These are phyloP conservation scores for Cyrtonyx montezumae DNA, from an alignment of 2,113 vertebrate genomes.

Conservation along the genomic window DNA sequence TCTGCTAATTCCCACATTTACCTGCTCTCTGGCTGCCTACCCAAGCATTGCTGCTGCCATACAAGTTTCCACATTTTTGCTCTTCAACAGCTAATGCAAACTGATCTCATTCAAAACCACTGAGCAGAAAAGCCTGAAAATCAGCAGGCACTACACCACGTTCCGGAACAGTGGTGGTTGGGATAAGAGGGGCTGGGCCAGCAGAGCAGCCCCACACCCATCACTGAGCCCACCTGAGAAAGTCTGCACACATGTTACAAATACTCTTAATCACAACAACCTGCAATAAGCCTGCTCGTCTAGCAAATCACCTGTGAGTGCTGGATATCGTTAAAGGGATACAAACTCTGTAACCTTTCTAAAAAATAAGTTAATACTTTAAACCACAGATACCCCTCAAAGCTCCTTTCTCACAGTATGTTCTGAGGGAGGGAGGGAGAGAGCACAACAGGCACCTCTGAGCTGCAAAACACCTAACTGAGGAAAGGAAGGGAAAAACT, in stretches of 20 bases:
- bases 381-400: neutral
- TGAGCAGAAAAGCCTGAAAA: neutral
- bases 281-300: neutral
- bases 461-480: rapidly evolving
- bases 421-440: neutral
- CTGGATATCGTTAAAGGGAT: neutral
- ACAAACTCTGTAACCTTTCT: neutral
- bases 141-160: neutral
- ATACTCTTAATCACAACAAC: neutral
- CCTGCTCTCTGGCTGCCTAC: neutral
- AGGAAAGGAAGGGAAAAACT: neutral
- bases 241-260: neutral
- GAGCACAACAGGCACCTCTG: rapidly evolving
- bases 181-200: neutral
- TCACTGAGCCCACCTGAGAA: neutral
- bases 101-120: neutral
- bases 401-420: neutral
- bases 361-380: neutral
- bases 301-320: neutral
- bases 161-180: rapidly evolving
- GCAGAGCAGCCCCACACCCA: rapidly evolving
- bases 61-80: neutral
- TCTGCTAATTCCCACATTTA: neutral
- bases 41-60: neutral
- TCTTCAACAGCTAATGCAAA: neutral